Percentiles rank a stretch among this genome's conserved stretches.
Evolutionary conservation across 2,113 vertebrate species (phyloP).

Genomic region (Nothoprocta perdicaria): DNA sequence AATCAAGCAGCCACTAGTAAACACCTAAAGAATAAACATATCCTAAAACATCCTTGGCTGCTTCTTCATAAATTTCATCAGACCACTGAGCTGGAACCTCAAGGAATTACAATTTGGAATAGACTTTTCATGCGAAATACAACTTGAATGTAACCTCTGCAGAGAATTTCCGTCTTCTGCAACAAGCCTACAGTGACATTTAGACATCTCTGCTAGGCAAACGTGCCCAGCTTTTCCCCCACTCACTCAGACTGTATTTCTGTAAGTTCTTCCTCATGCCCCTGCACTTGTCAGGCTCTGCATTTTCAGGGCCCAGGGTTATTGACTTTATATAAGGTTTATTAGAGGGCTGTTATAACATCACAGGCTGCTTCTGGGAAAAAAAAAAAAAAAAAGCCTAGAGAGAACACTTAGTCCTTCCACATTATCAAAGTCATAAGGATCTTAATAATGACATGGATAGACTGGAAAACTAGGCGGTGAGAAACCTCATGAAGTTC

Average conservation of each 20-base stretch:
- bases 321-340: background rate
- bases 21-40: background rate
- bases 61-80: background rate
- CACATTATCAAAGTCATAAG: accelerated
- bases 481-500: too few relatives aligned
- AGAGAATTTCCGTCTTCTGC: background rate
- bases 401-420: background rate
- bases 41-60: background rate
- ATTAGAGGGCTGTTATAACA: background rate
- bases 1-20: background rate
- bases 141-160: background rate
- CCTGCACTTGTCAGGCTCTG: background rate
- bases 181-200: background rate
- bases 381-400: background rate
- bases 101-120: background rate
- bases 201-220: background rate
- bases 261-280: background rate
- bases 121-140: background rate
- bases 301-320: background rate
- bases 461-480: too few relatives aligned
- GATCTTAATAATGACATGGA: background rate
- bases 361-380: background rate
- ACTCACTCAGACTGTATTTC: background rate
- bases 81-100: background rate
- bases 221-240: background rate